Evolutionary conservation across 92 coral and sea anemone species (phyloP), one percentile per base, ranked within the genome.

Genomic region (Virgularia gustaviana): DNA sequence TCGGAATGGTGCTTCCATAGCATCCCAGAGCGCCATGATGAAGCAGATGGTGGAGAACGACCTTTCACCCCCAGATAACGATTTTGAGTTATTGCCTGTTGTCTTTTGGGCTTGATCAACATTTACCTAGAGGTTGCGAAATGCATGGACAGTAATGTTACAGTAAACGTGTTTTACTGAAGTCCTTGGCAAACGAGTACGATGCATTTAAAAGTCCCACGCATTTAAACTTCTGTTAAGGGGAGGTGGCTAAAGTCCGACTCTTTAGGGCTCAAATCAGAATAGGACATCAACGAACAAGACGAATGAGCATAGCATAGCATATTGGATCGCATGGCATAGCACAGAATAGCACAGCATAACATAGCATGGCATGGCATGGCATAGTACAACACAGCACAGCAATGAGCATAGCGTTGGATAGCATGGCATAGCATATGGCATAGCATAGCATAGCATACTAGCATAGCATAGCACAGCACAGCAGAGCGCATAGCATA

Each of bases 21-120:
- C 96, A 63, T 91, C 97, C 97, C 97, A 91, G 29, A 91, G 82
- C 36, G 97, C 95, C 97, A 91, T 91, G 74, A 91, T 91, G 49
- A 91, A 91, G 6, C 91, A 91, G 29, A 91, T 89, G 0, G 97
- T 91, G 32, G 97, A 88, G 45, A 91, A 91, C 7, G 97, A 91
- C 22, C 97, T 82, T 67, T 91, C 97, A 16, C 97, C 97, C n/a
- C 97, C 97, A 15, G 97, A 91, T 12, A 91, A 79, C 4, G 95
- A 91, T 37, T 89, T 83, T 0, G 97, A 88, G 78, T 89, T 90
- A 56, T 91, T 91, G 12, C 80, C 59, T n/a, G 62, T 72, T 25
- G 72, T 64, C 68, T 81, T 83, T 24, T 65, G 35, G 16, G 89
- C 88, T 61, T 81, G 85, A 42, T 91, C 97, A 25, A 91, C 97